Percentiles rank a stretch among this genome's conserved stretches.
Conservation (phyloP, 2,888 invertebrate genomes). For the Eretmocerus hayati region DNA sequence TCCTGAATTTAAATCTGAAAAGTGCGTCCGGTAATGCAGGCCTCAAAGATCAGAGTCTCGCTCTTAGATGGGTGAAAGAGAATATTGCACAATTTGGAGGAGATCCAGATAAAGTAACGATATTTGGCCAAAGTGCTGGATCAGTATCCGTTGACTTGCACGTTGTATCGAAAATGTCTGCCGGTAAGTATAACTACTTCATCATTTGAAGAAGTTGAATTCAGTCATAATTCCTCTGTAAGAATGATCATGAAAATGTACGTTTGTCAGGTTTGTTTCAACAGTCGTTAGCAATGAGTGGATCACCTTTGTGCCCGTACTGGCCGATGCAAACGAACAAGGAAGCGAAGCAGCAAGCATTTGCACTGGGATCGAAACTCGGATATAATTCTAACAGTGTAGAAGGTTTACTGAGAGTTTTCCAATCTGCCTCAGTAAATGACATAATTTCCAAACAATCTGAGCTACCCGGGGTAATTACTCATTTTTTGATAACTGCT, state of each 20-base stretch:
- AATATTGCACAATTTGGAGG: slow-evolving; percentile 7
- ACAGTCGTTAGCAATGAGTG: slow-evolving; percentile 26
- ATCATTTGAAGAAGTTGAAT: too few species aligned
- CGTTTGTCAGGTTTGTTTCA: slow-evolving; percentile 20
- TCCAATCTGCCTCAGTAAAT: slow-evolving; percentile 18
- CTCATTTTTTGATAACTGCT: too few species aligned
- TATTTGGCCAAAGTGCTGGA: slow-evolving; percentile 5
- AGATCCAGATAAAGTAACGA: slow-evolving; percentile 2
- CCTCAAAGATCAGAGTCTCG: slow-evolving; percentile 7
- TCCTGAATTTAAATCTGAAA: slow-evolving; percentile 2
- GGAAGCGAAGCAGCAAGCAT: slow-evolving; percentile 16
- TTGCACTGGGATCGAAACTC: slow-evolving; percentile 12
- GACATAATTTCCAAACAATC: slow-evolving; percentile 19
- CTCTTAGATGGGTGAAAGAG: slow-evolving; percentile 2
- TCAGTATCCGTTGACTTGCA: slow-evolving; percentile 5
- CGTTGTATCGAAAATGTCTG: slow-evolving; percentile 5
- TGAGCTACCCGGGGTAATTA: slow-evolving; percentile 1
- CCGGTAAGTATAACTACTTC: slow-evolving; percentile 11
- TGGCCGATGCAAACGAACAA: slow-evolving; percentile 23
- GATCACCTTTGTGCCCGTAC: slow-evolving; percentile 22
- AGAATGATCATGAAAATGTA: neutral
- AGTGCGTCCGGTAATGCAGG: slow-evolving; percentile 5
- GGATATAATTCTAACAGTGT: slow-evolving; percentile 19
- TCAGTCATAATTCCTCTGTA: too few species aligned
- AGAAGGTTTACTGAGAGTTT: slow-evolving; percentile 20